phyloP scores from a whole-genome alignment of 2,888 invertebrate species.

The Platycheirus albimanus region DNA sequence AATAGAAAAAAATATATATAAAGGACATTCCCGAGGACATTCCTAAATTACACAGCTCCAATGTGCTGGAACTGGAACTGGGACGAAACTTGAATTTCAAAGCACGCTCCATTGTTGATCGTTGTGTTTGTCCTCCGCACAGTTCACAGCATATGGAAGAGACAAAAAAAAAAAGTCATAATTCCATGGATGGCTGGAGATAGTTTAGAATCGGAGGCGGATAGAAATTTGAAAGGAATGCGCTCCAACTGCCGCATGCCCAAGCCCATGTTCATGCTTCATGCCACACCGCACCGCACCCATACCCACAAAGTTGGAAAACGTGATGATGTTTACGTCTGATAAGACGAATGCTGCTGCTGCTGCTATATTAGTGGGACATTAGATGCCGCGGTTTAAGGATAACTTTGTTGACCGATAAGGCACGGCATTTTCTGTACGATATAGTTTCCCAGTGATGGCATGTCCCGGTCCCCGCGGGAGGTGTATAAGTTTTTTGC shows the following conservation, averaged over 20 bases:
- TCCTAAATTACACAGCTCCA: slow-evolving; percentile 48
- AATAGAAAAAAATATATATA: slow-evolving; percentile 3
- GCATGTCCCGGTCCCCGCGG: slow-evolving; percentile 27
- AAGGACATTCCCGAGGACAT: slow-evolving; percentile 54
- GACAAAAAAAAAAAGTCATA: slow-evolving; percentile 17
- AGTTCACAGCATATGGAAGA: background rate
- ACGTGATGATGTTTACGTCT: slow-evolving; percentile 68
- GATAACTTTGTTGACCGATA: slow-evolving; percentile 66
- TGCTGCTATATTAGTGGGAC: slow-evolving; percentile 54
- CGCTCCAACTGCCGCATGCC: background rate
- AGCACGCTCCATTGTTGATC: slow-evolving; percentile 50
- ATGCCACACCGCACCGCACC: background rate
- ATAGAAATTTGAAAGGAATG: slow-evolving; percentile 1
- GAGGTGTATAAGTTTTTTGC: background rate
- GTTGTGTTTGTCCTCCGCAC: slow-evolving; percentile 32
- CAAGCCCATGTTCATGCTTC: too few species aligned
- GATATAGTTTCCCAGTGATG: background rate
- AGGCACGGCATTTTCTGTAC: slow-evolving; percentile 24
- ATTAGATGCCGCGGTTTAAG: slow-evolving; percentile 46
- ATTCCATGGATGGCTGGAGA: slow-evolving; percentile 18
- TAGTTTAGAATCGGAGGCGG: slow-evolving; percentile 7
- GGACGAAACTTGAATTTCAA: slow-evolving; percentile 62
- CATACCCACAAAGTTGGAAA: slow-evolving; percentile 27
- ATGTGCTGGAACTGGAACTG: slow-evolving; percentile 23
- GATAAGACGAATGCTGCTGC: slow-evolving; percentile 53